Conservation (phyloP, 2,113 vertebrate species). For the Tupaia chinensis region DNA sequence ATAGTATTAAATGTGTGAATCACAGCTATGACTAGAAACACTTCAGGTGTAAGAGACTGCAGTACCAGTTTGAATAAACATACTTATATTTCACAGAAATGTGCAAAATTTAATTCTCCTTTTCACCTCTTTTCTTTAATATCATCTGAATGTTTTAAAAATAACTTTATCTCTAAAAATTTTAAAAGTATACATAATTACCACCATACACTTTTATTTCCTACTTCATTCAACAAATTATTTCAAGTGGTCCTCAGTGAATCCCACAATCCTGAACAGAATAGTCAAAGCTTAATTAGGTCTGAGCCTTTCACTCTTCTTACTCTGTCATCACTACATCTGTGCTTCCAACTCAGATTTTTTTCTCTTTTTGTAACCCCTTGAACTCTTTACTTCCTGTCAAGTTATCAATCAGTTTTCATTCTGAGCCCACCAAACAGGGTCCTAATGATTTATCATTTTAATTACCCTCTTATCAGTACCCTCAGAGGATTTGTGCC, state of each 20-base stretch:
- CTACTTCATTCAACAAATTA: background rate
- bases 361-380: background rate
- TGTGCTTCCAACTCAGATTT: background rate
- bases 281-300: background rate
- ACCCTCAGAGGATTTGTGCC: background rate
- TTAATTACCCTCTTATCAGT: accelerated
- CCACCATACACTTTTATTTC: background rate
- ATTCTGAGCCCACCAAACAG: background rate
- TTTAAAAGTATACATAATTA: constrained; percentile 34
- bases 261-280: background rate
- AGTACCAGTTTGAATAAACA: constrained; percentile 29
- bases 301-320: background rate
- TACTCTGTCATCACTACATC: background rate
- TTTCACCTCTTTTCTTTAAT: constrained; percentile 23
- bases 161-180: background rate
- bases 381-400: background rate
- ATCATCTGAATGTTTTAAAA: background rate
- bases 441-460: background rate
- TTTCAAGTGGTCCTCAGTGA: background rate
- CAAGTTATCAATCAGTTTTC: background rate
- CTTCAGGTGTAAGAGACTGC: background rate
- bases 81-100: background rate
- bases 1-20: constrained; percentile 68
- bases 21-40: background rate
- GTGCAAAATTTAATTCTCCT: background rate